phyloP scores from a whole-genome alignment of 2,113 vertebrate genomes.

The Puffinus mauretanicus region DNA sequence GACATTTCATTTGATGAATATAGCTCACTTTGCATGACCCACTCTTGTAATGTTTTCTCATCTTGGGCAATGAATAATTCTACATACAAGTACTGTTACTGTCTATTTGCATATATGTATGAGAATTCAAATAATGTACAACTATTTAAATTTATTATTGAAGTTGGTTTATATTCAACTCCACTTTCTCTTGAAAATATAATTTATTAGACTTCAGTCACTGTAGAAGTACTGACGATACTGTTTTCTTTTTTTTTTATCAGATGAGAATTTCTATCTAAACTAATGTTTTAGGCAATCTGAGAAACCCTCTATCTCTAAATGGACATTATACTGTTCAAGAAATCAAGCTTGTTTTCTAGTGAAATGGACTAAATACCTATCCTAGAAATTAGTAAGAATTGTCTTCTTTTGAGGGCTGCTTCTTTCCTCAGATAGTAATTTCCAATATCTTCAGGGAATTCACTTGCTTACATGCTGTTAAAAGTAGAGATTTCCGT shows the following conservation, averaged over 20 bases:
- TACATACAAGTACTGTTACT: not conserved
- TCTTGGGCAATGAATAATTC: not conserved
- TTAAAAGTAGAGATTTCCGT: not conserved
- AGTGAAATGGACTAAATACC: not conserved
- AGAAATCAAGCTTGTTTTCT: not conserved
- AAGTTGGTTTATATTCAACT: not conserved
- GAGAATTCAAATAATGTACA: not conserved
- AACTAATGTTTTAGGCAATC: not conserved
- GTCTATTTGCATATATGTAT: not conserved
- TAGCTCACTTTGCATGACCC: not conserved
- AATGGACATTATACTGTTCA: not conserved
- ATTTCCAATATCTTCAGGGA: not conserved
- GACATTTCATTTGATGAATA: conserved; percentile 10
- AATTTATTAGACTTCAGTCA: not conserved
- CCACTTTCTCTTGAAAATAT: not conserved
- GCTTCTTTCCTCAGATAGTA: not conserved
- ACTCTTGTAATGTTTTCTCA: not conserved
- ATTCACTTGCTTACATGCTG: not conserved
- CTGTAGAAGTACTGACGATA: not conserved
- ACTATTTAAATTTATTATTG: not conserved
- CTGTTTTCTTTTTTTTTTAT: not conserved
- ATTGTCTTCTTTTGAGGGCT: not conserved
- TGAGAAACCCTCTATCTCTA: not conserved
- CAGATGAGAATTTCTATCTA: not conserved
- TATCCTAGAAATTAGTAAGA: not conserved